phyloP scores from a whole-genome alignment of 2,888 invertebrate species.

The Cremastobaeus sp. region DNA sequence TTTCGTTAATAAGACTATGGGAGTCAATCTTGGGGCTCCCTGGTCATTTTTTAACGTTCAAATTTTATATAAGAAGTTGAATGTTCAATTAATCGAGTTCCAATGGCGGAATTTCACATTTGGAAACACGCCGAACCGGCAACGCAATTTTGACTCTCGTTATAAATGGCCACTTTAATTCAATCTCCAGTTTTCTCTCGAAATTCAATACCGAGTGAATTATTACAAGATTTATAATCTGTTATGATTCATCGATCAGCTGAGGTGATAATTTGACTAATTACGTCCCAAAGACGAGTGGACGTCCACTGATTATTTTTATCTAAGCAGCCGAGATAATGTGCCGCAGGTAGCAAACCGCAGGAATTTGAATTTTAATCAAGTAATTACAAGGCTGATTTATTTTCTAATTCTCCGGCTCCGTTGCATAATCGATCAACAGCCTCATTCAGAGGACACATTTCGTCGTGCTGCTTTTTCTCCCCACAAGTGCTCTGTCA shows the following conservation, averaged over 20 bases:
- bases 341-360: conserved; percentile 33
- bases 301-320: conserved; percentile 40
- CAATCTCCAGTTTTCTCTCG: no score
- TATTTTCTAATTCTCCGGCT: conserved; percentile 21
- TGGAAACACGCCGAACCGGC: not conserved
- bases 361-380: conserved; percentile 38
- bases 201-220: no score
- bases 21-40: no score
- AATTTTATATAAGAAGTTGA: no score
- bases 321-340: conserved; percentile 27
- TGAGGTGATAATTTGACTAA: conserved; percentile 55
- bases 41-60: no score
- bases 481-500: conserved; percentile 13
- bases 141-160: not conserved
- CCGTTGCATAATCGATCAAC: conserved; percentile 18
- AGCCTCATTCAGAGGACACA: not conserved
- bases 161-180: not conserved
- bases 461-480: not conserved
- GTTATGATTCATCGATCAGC: conserved; percentile 22
- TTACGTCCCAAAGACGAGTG: conserved; percentile 18
- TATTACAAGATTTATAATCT: no score
- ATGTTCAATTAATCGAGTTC: no score
- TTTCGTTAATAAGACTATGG: no score
- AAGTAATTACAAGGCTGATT: conserved; percentile 34
- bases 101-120: no score